Base-by-base conservation (phyloP, 2,113 vertebrate genomes). In the Abramis brama region DNA sequence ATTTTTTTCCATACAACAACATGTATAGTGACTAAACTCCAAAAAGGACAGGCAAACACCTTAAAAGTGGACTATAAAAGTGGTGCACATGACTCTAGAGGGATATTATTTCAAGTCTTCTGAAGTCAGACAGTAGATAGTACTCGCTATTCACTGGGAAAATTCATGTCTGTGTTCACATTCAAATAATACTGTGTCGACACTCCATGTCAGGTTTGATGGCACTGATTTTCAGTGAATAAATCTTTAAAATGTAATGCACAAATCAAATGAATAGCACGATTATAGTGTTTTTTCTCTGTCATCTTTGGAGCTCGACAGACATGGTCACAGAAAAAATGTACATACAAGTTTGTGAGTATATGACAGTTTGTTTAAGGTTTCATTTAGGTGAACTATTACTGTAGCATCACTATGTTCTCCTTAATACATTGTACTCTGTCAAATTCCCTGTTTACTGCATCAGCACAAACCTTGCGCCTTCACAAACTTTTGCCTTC, bases 381-480 rank as follows among this genome's bases (percentile, higher is more conserved):
- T 30, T 74, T 57, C 0, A 57, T 57, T 55, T 74, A 6, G n/a
- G 43, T 77, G 13, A 60, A 60, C 77, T 79, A 33, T n/a, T 60
- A 21, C 33, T 52, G 74, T 77, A 33, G 17, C 5, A 60, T 55
- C 77, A 57, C 52, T 60, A 10, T 19, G 15, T 76, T 82, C 73
- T 60, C 25, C 62, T 88, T 39, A 57, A 55, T 68, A 70, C 47
- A 30, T 12, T 23, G 4, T 7, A 64, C 47, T 33, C 23, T 57
- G 64, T 79, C 80, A 33, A 52, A 74, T 30, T 50, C 83, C 52
- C 12, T 70, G 27, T 86, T 77, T 86, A 81, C n/a, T 50, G 45
- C 84, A 71, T 64, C 85, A 50, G 73, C 36, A 60, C 47, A 88
- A 90, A 83, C 79, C 68, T 80, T 76, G 70, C 57, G 87, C 85